Percentiles rank a stretch among this genome's conserved stretches.
These are phyloP conservation scores for Protobothrops mucrosquamatus DNA, from an alignment of 2,113 vertebrate species.

Conservation along the genomic window DNA sequence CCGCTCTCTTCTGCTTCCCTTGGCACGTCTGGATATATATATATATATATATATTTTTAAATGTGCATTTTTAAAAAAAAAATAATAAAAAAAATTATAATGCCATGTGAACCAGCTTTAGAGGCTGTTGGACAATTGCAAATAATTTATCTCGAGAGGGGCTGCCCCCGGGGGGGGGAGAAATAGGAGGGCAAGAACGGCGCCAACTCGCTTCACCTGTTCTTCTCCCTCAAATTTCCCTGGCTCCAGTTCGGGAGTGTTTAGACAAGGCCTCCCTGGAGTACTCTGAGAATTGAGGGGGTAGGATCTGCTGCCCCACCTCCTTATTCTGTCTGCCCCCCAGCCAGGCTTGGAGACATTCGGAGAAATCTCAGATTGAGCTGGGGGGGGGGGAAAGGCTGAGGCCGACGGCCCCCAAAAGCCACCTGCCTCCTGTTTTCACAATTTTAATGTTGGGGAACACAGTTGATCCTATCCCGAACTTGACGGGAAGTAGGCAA, in stretches of 20 bases:
- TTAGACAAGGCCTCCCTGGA: slow-evolving; percentile 40
- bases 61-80: no score
- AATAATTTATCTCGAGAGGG: no score
- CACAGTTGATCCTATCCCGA: not conserved
- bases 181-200: not conserved
- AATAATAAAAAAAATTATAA: no score
- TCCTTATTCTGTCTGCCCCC: not conserved
- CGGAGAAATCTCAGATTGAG: not conserved
- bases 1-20: no score
- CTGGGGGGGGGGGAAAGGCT: not conserved
- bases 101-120: no score
- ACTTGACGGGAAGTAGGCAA: not conserved
- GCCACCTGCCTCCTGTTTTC: not conserved
- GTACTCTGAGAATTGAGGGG: not conserved
- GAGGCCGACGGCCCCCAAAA: not conserved
- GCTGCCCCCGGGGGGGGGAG: slow-evolving; percentile 17
- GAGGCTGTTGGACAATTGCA: no score
- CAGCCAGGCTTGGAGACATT: not conserved
- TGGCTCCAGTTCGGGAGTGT: slow-evolving; percentile 37
- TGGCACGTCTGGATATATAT: no score
- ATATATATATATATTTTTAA: no score
- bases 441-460: not conserved
- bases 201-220: slow-evolving; percentile 49
- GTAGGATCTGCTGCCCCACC: not conserved
- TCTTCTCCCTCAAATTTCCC: slow-evolving; percentile 36